Percentiles rank a stretch among this genome's conserved stretches.
Evolutionary conservation across 2,113 vertebrate genomes (phyloP).

Genomic region (Mesitornis unicolor): DNA sequence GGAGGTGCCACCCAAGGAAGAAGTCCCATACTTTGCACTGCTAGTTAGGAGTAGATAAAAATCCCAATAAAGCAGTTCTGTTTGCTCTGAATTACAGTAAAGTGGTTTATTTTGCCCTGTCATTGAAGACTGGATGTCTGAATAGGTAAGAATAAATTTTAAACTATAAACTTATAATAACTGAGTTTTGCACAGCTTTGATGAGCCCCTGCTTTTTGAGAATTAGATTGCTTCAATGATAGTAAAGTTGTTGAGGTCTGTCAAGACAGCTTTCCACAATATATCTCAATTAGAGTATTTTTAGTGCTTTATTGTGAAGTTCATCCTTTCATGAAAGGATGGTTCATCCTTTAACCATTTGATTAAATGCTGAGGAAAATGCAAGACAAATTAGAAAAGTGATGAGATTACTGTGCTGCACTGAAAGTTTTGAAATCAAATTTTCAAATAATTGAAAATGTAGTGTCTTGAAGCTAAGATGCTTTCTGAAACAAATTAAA

Average conservation of each 20-base stretch:
- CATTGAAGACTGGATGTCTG: not conserved
- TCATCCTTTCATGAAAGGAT: not conserved
- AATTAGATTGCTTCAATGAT: constrained; percentile 20
- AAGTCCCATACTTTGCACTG: not conserved
- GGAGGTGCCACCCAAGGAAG: not conserved
- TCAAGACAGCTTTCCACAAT: constrained; percentile 1
- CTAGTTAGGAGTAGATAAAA: not conserved
- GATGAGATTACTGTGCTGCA: constrained; percentile 14
- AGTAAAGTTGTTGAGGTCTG: not conserved
- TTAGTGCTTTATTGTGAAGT: constrained; percentile 14
- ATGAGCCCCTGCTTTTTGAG: constrained; percentile 6
- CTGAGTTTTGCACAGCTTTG: not conserved
- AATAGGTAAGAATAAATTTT: constrained; percentile 12
- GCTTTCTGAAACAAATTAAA: not conserved
- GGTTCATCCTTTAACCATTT: not conserved
- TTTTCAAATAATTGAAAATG: constrained; percentile 2
- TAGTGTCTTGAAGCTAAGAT: not conserved
- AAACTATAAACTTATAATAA: constrained; percentile 5
- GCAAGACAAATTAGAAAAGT: not conserved
- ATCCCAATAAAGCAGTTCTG: not conserved
- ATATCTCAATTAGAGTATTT: not conserved
- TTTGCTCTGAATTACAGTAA: not conserved
- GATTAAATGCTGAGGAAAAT: not conserved
- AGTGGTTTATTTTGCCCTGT: not conserved
- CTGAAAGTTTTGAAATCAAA: constrained; percentile 20